Evolutionary conservation across 2,113 vertebrate species (phyloP).

Genomic region (Phodopus roborovskii): DNA sequence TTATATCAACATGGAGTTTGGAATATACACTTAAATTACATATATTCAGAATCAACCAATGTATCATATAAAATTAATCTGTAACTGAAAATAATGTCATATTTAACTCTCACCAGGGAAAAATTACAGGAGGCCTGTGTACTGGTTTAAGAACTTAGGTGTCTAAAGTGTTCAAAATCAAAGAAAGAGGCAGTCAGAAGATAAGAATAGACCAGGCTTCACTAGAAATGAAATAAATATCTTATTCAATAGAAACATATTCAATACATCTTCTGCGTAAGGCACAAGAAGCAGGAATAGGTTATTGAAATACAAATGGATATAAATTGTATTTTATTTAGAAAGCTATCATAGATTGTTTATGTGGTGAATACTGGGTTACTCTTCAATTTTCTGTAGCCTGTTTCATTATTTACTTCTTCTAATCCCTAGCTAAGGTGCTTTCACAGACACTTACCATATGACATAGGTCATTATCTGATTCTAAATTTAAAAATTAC

Average conservation of each 20-base stretch:
- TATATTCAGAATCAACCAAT: slow-evolving; percentile 18
- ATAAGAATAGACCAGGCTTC: slow-evolving; percentile 40
- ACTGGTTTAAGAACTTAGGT: slow-evolving; percentile 31
- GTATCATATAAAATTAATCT: background rate
- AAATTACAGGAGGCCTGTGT: background rate
- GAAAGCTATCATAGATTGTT: slow-evolving; percentile 84
- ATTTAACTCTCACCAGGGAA: background rate
- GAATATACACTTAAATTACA: background rate
- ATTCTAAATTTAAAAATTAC: slow-evolving; percentile 63
- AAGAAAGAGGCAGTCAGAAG: background rate
- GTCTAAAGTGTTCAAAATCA: slow-evolving; percentile 10
- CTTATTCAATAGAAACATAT: slow-evolving; percentile 73
- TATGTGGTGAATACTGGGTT: slow-evolving; percentile 78
- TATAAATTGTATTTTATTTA: slow-evolving; percentile 85
- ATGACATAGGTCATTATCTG: slow-evolving; percentile 76
- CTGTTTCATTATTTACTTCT: slow-evolving; percentile 82
- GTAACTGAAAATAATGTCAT: slow-evolving; percentile 2
- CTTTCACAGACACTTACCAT: slow-evolving; percentile 58
- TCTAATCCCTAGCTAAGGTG: slow-evolving; percentile 63
- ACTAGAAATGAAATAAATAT: slow-evolving; percentile 76
- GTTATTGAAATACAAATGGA: slow-evolving; percentile 84
- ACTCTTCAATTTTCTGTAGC: slow-evolving; percentile 82
- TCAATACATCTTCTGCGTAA: slow-evolving; percentile 81
- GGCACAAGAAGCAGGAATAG: slow-evolving; percentile 79
- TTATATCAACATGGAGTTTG: background rate